These are phyloP conservation scores for Pyrgus malvae DNA, from an alignment of 2,888 invertebrate species.

Conservation along the genomic window DNA sequence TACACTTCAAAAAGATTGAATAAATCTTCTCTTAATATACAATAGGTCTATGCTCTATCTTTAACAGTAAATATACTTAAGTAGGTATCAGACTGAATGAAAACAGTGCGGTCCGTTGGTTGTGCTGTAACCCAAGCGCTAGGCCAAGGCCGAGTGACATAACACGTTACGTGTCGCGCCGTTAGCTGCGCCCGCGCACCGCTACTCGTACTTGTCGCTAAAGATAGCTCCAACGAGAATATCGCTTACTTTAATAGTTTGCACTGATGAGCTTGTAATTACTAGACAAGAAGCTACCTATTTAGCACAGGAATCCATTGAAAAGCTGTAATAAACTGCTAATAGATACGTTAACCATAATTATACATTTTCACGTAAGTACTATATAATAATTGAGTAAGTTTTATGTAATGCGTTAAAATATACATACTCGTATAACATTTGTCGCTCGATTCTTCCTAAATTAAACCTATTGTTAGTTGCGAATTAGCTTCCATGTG, in stretches of 20 bases:
- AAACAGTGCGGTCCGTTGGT: slow-evolving; percentile 49
- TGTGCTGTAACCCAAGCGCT: slow-evolving; percentile 55
- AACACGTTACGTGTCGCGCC: slow-evolving; percentile 55
- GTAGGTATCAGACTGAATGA: slow-evolving; percentile 33
- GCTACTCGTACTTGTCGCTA: slow-evolving; percentile 37
- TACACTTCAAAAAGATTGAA: background rate
- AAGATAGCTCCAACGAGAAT: slow-evolving; percentile 26
- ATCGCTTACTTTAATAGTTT: slow-evolving; percentile 31
- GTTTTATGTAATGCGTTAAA: too few species aligned
- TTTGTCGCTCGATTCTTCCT: too few species aligned
- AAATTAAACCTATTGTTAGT: too few species aligned
- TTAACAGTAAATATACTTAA: background rate
- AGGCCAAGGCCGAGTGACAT: slow-evolving; percentile 76
- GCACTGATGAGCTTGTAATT: slow-evolving; percentile 3
- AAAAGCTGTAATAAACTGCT: too few species aligned
- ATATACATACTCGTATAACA: too few species aligned
- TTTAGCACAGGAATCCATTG: too few species aligned
- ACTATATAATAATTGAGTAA: too few species aligned
- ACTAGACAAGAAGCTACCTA: background rate
- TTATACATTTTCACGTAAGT: too few species aligned
- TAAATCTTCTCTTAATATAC: too few species aligned
- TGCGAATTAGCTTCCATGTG: too few species aligned
- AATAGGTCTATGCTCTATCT: background rate
- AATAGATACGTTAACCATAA: too few species aligned
- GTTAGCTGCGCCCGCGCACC: slow-evolving; percentile 47